Percentiles rank a stretch among this genome's conserved stretches.
Conservation (phyloP, 2,797 vertebrate genomes). For the Pogonophryne albipinna region DNA sequence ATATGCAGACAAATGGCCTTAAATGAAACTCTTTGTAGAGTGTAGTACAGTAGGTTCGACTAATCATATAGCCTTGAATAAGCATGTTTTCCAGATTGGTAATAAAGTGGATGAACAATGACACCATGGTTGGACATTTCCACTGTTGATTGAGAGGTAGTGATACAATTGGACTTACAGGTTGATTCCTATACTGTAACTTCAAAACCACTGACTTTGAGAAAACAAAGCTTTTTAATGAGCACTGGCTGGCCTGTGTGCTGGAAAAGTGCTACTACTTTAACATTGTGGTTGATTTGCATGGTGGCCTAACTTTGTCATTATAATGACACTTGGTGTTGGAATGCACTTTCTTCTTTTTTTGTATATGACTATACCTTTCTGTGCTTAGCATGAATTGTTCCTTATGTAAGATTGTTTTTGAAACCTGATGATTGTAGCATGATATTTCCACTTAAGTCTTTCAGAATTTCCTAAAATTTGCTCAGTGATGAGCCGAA, state of each 20-base stretch:
- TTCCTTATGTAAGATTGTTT: slow-evolving; percentile 66
- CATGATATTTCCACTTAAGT: slow-evolving; percentile 54
- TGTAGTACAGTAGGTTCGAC: slow-evolving; percentile 25
- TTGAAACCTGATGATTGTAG: slow-evolving; percentile 67
- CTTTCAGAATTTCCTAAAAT: slow-evolving; percentile 39
- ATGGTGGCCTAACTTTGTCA: slow-evolving; percentile 66
- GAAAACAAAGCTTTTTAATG: slow-evolving; percentile 44
- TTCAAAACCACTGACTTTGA: slow-evolving; percentile 56
- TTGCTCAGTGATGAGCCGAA: slow-evolving; percentile 28
- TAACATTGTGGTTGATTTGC: slow-evolving; percentile 64
- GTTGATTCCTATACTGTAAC: slow-evolving; percentile 43
- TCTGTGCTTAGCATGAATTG: slow-evolving; percentile 74
- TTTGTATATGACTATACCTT: slow-evolving; percentile 54
- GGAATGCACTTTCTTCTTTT: slow-evolving; percentile 76
- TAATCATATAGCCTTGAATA: slow-evolving; percentile 47
- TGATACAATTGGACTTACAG: slow-evolving; percentile 9
- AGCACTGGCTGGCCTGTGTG: slow-evolving; percentile 74
- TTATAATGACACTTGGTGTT: slow-evolving; percentile 63
- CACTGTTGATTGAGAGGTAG: slow-evolving; percentile 41
- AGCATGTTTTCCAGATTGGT: slow-evolving; percentile 19
- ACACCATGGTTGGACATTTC: slow-evolving; percentile 29
- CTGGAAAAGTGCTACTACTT: slow-evolving; percentile 54
- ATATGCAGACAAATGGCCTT: slow-evolving; percentile 47
- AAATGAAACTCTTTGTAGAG: slow-evolving; percentile 21
- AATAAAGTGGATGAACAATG: slow-evolving; percentile 25